Evolutionary conservation across 2,888 invertebrate genomes (phyloP), one percentile per base, ranked within the genome.

Genomic region (Cryptosula pallasiana): DNA sequence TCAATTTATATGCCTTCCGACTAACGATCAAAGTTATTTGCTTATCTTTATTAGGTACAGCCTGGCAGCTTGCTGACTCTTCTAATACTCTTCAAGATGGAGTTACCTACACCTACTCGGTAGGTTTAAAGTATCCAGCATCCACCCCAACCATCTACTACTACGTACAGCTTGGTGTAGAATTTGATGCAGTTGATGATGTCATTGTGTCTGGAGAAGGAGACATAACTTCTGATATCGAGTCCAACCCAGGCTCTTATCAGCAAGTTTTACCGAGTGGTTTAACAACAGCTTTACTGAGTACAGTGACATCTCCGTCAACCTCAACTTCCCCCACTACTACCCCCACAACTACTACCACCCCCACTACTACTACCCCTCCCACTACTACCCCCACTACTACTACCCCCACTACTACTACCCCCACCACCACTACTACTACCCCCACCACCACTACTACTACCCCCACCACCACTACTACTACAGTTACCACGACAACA

Each of bases 401-500:
- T 13, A 13, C 57, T 25, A 57, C 57, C 5, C 5, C 57, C 57
- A 57, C 57, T 23, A 57, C 57, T 57, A 57, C 57, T 23, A 57
- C 13, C n/a, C 20, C 25, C 5, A 27, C 63, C 27, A 27, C 63
- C 27, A 63, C 63, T 32, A 63, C 63, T 63, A 63, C 32, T 34
- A 63, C 63, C 32, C 20, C 34, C 13, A 63, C 32, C 32, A 63
- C 63, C 32, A 63, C 63, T 32, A 63, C 63, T 32, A 63, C 63
- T 32, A 63, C 63, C 27, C 20, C 29, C 13, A 63, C 63, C 32
- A 32, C 63, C 16, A 63, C 63, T 32, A 63, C 32, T 63, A 63
- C 63, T 13, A 63, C 63, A 3, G 13, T 16, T 32, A 32, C 63
- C 32, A 55, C 55, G 16, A 63, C 63, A 20, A 63, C 63, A 13